Evolutionary conservation across 2,888 invertebrate species (phyloP).

Genomic region (Fragum fragum): DNA sequence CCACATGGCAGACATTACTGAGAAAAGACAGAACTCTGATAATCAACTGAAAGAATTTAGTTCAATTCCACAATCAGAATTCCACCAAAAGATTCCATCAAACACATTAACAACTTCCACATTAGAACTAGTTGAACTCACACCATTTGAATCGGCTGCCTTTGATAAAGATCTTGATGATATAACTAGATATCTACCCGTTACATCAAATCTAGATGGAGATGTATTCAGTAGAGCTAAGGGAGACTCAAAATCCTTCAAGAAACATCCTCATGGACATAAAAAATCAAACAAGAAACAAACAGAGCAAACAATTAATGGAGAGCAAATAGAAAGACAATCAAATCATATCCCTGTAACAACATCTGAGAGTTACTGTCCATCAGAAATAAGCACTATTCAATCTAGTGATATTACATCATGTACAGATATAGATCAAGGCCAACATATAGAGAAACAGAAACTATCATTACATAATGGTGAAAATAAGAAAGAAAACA

Average conservation of each 20-base stretch:
- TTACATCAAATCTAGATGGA: neutral
- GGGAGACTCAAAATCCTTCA: constrained; percentile 58
- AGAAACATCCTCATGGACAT: constrained; percentile 83
- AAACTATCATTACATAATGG: neutral
- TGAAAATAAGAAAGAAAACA: neutral
- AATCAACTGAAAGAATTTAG: neutral
- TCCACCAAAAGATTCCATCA: neutral
- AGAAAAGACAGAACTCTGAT: neutral
- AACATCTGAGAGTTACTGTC: neutral
- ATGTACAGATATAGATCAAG: constrained; percentile 43
- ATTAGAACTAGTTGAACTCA: constrained; percentile 57
- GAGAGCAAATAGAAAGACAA: neutral
- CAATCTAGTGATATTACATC: constrained; percentile 61
- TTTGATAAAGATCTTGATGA: constrained; percentile 58
- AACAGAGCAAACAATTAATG: neutral
- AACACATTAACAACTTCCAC: constrained; percentile 1
- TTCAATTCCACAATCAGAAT: neutral
- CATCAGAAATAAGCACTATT: constrained; percentile 35
- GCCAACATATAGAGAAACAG: neutral
- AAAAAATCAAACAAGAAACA: constrained; percentile 67
- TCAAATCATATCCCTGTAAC: neutral
- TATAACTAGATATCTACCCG: constrained; percentile 17
- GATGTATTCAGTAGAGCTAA: constrained; percentile 1
- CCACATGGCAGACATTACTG: neutral
- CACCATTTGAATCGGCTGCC: constrained; percentile 40